Evolutionary conservation across 2,113 vertebrate species (phyloP), one percentile per base, ranked within the genome.

Genomic region (Rhea americana): DNA sequence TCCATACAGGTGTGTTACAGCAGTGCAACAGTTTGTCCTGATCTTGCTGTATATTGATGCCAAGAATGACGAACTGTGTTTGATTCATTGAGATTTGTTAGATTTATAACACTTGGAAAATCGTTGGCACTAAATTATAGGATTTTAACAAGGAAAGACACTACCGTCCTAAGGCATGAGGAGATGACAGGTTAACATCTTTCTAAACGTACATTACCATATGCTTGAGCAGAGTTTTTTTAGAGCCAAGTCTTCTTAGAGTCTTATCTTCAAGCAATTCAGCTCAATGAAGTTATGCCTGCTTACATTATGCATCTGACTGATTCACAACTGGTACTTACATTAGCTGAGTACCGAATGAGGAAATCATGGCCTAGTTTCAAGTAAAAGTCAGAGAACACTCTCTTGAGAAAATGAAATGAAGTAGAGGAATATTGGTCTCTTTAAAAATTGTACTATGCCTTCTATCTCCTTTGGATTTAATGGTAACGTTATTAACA

Each of bases 331-430:
- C 50, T 82, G 63, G 47, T 62, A 61, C 32, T 86, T 93, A 47
- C 80, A 83, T 74, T 63, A 78, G 61, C 30, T 80, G 84, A 85
- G 61, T 89, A 45, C 21, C 82, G 76, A 80, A 76, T 63, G 41
- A 80, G 24, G 41, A 76, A 94, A 85, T 89, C 28, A 55, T 55
- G n/a, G 50, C 59, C n/a, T 71, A 59, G 59, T 95, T 96, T 91
- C 63, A 89, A 82, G 53, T 72, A 61, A 90, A 93, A 84, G 10
- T 56, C 37, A 72, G 47, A 75, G 41, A 84, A 81, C 2, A 26
- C 32, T 84, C 32, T 48, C 51, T 80, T 80, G 51, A 75, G 45
- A 91, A 89, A 48, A 50, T 59, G 51, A 17, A 51, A 78, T 72
- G 10, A 32, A 55, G n/a, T 24, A 71, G n/a, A n/a, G 67, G 22